Evolutionary conservation across 2,888 invertebrate genomes (phyloP).

Genomic region (Itoplectis maculator): DNA sequence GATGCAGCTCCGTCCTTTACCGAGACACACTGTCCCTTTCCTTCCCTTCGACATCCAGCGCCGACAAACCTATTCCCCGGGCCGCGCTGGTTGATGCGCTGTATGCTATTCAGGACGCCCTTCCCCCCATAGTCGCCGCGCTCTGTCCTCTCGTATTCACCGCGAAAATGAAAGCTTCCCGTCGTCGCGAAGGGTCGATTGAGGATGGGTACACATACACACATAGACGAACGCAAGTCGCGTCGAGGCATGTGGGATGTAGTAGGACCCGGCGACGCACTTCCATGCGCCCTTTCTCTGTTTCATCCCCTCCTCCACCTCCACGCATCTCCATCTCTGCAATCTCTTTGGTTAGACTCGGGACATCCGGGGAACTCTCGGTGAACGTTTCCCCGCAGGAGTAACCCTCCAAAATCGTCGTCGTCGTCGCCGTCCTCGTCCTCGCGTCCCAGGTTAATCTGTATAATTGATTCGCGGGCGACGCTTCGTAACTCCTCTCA

Average conservation of each 20-base stretch:
- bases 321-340: background rate
- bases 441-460: slow-evolving; percentile 49
- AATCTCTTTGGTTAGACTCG: slow-evolving; percentile 25
- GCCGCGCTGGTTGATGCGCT: slow-evolving; percentile 11
- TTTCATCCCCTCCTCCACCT: slow-evolving; percentile 1
- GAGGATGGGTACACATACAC: slow-evolving; percentile 23
- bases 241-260: background rate
- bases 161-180: slow-evolving; percentile 45
- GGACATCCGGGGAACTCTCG: slow-evolving; percentile 7
- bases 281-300: slow-evolving; percentile 9
- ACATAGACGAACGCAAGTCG: background rate
- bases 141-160: slow-evolving; percentile 45
- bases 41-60: background rate
- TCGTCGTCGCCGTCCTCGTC: slow-evolving; percentile 1
- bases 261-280: slow-evolving; percentile 10
- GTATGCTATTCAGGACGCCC: slow-evolving; percentile 32
- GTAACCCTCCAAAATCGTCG: slow-evolving; percentile 14
- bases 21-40: background rate
- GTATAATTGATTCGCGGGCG: slow-evolving; percentile 60
- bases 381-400: slow-evolving; percentile 34
- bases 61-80: slow-evolving; percentile 27
- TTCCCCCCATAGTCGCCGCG: slow-evolving; percentile 17
- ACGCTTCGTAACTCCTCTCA: slow-evolving; percentile 54
- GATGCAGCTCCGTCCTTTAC: background rate
- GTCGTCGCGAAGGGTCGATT: slow-evolving; percentile 46